phyloP scores from a whole-genome alignment of 35 echinoderm and acorn worm species.

The Heliocidaris erythrogramma region DNA sequence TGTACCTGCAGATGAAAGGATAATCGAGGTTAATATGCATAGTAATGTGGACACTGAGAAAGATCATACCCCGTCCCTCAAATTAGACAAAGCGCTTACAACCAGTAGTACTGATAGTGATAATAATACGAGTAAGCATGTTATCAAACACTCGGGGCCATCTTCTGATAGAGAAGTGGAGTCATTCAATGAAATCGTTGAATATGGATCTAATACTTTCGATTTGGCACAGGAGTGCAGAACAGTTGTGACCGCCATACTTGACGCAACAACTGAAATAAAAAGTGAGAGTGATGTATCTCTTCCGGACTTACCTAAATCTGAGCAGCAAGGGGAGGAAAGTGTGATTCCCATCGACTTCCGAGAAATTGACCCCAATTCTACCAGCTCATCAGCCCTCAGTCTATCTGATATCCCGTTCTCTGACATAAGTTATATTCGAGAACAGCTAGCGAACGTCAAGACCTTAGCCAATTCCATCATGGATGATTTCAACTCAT shows the following conservation, averaged over 20 bases:
- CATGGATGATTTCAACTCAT: background rate
- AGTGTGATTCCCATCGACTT: background rate
- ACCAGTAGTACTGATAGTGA: too few relatives aligned
- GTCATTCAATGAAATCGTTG: background rate
- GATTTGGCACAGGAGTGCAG: background rate
- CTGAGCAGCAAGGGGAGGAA: background rate
- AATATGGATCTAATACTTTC: background rate
- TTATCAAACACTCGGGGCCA: background rate
- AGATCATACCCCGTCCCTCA: background rate
- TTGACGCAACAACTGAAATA: background rate
- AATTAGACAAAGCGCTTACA: too few relatives aligned
- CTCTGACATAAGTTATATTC: background rate
- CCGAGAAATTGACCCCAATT: background rate
- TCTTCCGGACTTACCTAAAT: background rate
- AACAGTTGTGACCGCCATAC: background rate
- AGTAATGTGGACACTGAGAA: background rate
- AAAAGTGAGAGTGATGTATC: background rate
- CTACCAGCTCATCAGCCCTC: background rate
- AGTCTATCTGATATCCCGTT: background rate
- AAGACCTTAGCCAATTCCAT: conserved; percentile 8
- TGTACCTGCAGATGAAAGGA: too few relatives aligned
- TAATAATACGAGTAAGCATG: too few relatives aligned
- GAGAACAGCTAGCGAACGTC: background rate
- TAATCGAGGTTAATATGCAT: background rate
- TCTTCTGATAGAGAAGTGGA: background rate